phyloP scores from a whole-genome alignment of 2,888 invertebrate genomes.

The Lottia gigantea region DNA sequence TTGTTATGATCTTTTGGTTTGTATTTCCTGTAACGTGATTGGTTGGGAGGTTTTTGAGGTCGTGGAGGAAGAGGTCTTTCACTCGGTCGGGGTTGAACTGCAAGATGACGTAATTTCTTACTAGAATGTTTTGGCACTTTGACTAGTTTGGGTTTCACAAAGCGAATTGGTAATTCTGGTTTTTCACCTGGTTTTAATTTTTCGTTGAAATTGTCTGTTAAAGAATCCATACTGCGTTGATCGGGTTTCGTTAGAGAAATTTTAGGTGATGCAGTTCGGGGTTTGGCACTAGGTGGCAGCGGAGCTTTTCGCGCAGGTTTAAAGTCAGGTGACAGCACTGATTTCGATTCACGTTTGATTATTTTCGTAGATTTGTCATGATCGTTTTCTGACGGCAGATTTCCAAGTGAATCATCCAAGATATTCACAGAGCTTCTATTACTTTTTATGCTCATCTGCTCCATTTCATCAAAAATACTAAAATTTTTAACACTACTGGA shows the following conservation, averaged over 20 bases:
- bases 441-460: neutral
- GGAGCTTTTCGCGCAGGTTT: conserved; percentile 43
- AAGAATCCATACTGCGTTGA: conserved; percentile 20
- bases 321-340: neutral
- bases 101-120: conserved; percentile 15
- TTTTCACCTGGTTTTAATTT: conserved; percentile 25
- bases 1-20: neutral
- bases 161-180: conserved; percentile 43
- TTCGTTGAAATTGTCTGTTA: conserved; percentile 18
- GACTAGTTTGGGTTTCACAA: conserved; percentile 49
- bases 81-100: conserved; percentile 15
- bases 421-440: neutral
- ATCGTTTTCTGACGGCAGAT: neutral
- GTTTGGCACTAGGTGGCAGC: conserved; percentile 32
- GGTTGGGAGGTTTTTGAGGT: conserved; percentile 13
- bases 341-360: neutral
- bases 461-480: conserved; percentile 2
- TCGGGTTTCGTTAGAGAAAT: conserved; percentile 7
- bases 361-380: neutral
- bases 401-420: neutral
- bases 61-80: conserved; percentile 20
- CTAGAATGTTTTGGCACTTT: conserved; percentile 37
- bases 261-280: conserved; percentile 14
- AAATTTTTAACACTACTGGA: neutral
- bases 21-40: neutral